A percentile compares a stretch with the other conserved stretches of the same genome.
Conservation (phyloP, 1,140 invertebrate genomes). For the Mylabris phalerata region DNA sequence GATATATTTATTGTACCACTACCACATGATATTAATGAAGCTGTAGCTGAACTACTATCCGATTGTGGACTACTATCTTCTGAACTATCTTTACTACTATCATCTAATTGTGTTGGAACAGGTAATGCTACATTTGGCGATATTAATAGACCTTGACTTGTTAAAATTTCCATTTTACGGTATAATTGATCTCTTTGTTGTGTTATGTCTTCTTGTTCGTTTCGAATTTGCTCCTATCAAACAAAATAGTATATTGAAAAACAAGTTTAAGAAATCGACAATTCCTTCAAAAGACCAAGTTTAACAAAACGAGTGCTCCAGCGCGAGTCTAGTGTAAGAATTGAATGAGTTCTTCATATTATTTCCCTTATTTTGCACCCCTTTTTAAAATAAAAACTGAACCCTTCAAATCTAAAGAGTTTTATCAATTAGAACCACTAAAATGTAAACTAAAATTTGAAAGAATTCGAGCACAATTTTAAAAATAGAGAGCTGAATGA, state of each 20-base stretch:
- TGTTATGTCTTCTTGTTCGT: slow-evolving; percentile 73
- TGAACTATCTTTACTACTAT: slow-evolving; percentile 39
- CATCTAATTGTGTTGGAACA: slow-evolving; percentile 32
- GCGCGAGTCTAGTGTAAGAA: too few species aligned
- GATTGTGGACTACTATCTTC: slow-evolving; percentile 40
- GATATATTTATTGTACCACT: slow-evolving; percentile 30
- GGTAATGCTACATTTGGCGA: slow-evolving; percentile 45
- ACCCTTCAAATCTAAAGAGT: too few species aligned
- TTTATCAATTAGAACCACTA: too few species aligned
- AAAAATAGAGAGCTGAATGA: too few species aligned
- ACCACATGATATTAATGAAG: slow-evolving; percentile 33
- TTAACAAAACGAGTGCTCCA: too few species aligned
- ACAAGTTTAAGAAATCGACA: slow-evolving; percentile 4
- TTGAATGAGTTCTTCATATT: too few species aligned
- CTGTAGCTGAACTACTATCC: slow-evolving; percentile 37
- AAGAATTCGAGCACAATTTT: too few species aligned
- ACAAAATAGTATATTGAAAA: neutral
- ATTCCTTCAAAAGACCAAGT: too few species aligned
- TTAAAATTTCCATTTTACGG: slow-evolving; percentile 69
- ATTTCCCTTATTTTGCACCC: too few species aligned
- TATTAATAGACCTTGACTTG: slow-evolving; percentile 61
- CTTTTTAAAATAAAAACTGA: too few species aligned
- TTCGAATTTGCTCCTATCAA: slow-evolving; percentile 56
- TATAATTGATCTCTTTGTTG: slow-evolving; percentile 84
- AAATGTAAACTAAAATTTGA: too few species aligned